Base-by-base conservation (phyloP, 2,888 invertebrate species). In the Clostera curtula region DNA sequence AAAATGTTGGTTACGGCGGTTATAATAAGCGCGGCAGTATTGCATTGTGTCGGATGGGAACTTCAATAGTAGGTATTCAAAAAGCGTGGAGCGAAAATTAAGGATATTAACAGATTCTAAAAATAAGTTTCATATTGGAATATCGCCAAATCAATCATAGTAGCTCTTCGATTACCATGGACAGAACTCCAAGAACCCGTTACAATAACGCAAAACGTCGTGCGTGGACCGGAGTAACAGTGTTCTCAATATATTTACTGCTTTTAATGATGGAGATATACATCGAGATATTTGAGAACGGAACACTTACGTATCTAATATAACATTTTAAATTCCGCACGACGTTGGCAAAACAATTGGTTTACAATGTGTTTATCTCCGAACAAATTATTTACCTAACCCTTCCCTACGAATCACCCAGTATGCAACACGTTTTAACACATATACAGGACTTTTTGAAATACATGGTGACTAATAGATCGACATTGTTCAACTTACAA, bases 371-470 rank as follows among this genome's bases (percentile, higher is more conserved):
- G 18, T 18, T 5, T 3, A n/a, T 18, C 6, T 4, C 5, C 2
- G 11, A 12, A 8, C 5, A n/a, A 24, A 16, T 15, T 10, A 16
- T 18, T 14, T n/a, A n/a, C n/a, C n/a, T n/a, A n/a, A n/a, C n/a
- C n/a, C n/a, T n/a, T n/a, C n/a, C n/a, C n/a, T n/a, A n/a, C n/a
- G n/a, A n/a, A n/a, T n/a, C n/a, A n/a, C n/a, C n/a, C n/a, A n/a
- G n/a, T n/a, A n/a, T 96, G 33, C 93, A 95, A 40, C 84, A 93
- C n/a, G 83, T 97, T 0, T 64, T 94, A 22, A 87, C 86, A 1
- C 93, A 96, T 60, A 87, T 98, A 38, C 93, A 96, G 56, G 96
- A 97, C 55, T 94, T 98, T 55, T 73, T 97, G 2, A 95, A 93
- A 83, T 97, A 91, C 67, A 85, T 96, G 75, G 90, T 93, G 19